phyloP scores from a whole-genome alignment of 2,113 vertebrate genomes.

The Hippocampus mohnikei region DNA sequence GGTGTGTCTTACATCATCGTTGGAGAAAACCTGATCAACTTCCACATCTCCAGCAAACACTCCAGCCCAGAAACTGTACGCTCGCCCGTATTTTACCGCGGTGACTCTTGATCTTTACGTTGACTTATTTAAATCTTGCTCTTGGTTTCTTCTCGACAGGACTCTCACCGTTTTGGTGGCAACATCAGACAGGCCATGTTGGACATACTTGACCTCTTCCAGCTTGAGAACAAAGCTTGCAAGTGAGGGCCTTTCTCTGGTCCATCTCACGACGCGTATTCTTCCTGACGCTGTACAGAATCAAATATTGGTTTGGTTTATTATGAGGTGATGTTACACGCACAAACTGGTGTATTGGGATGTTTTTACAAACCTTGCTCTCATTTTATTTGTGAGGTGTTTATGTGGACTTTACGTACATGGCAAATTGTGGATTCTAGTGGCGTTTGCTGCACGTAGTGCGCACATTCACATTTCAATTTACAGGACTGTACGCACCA shows the following conservation, averaged over 20 bases:
- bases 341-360: slow-evolving; percentile 18
- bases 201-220: slow-evolving; percentile 81
- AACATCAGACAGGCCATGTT: slow-evolving; percentile 83
- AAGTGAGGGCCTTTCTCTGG: slow-evolving; percentile 67
- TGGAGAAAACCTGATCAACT: slow-evolving; percentile 86
- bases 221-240: slow-evolving; percentile 65
- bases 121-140: neutral
- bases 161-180: slow-evolving; percentile 88
- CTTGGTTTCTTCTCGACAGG: slow-evolving; percentile 60
- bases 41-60: slow-evolving; percentile 94
- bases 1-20: slow-evolving; percentile 94
- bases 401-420: slow-evolving; percentile 27
- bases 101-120: neutral
- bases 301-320: slow-evolving; percentile 42
- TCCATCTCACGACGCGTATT: slow-evolving; percentile 9
- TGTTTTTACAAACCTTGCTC: slow-evolving; percentile 28
- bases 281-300: slow-evolving; percentile 40
- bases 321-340: slow-evolving; percentile 41
- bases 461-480: slow-evolving; percentile 46
- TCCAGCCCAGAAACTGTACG: slow-evolving; percentile 90
- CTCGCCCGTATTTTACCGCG: neutral
- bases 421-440: slow-evolving; percentile 25
- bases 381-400: slow-evolving; percentile 14
- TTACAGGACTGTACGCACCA: slow-evolving; percentile 43
- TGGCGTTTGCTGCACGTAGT: slow-evolving; percentile 29